Percentiles rank a stretch among this genome's conserved stretches.
Conservation (phyloP, 2,797 vertebrate species). For the Acanthurus tractus region DNA sequence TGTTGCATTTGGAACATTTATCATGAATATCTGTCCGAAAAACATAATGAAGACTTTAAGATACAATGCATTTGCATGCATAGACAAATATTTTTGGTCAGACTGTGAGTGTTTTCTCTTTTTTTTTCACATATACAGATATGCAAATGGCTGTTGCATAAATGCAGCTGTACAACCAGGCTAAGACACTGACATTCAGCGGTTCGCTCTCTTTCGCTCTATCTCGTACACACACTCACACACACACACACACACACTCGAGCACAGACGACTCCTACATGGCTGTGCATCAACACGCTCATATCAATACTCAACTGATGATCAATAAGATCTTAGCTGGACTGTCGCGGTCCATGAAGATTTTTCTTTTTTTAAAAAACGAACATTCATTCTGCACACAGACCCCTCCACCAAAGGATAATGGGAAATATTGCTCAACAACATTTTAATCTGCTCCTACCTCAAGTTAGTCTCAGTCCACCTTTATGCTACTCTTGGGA, state of each 20-base stretch:
- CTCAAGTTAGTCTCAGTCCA: slow-evolving; percentile 36
- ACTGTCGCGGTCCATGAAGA: slow-evolving; percentile 35
- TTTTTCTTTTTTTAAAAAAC: slow-evolving; percentile 6
- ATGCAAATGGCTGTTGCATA: slow-evolving; percentile 70
- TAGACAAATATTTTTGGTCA: slow-evolving; percentile 77
- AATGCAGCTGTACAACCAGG: slow-evolving; percentile 69
- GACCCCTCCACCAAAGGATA: slow-evolving; percentile 38
- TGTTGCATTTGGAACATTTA: slow-evolving; percentile 40
- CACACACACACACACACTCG: slow-evolving; percentile 20
- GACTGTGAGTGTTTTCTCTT: slow-evolving; percentile 53
- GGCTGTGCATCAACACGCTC: slow-evolving; percentile 43
- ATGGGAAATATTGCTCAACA: slow-evolving; percentile 66
- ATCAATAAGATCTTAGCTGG: slow-evolving; percentile 41
- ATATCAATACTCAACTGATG: slow-evolving; percentile 52
- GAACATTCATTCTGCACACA: slow-evolving; percentile 26
- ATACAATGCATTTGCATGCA: slow-evolving; percentile 73
- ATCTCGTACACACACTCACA: not conserved
- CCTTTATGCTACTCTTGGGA: slow-evolving; percentile 29
- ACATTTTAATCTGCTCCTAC: slow-evolving; percentile 36
- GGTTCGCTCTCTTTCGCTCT: slow-evolving; percentile 37
- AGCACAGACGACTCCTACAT: slow-evolving; percentile 33
- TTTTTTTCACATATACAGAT: slow-evolving; percentile 48
- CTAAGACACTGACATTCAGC: slow-evolving; percentile 68
- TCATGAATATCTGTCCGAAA: slow-evolving; percentile 29
- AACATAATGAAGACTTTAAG: slow-evolving; percentile 42